Percentiles rank a stretch among this genome's conserved stretches.
Conservation (phyloP, 2,113 vertebrate species). For the Mungos mungo region DNA sequence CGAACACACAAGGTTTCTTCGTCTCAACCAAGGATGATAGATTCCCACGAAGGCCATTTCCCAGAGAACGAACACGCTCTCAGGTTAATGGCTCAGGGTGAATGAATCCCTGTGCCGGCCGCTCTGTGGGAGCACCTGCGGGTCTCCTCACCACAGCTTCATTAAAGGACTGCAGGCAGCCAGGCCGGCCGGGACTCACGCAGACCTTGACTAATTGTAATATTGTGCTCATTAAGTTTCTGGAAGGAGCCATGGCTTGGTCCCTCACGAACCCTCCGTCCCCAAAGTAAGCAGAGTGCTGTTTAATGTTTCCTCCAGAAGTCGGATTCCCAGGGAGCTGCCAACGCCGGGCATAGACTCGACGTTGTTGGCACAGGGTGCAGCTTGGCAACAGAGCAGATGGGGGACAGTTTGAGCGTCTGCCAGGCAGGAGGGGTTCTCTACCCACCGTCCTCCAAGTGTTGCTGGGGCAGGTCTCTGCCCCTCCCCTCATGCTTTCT, state of each 20-base stretch:
- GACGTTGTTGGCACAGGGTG: not conserved
- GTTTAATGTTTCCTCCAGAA: not conserved
- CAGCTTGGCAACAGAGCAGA: not conserved
- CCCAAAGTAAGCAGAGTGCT: not conserved
- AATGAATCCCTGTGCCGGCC: constrained; percentile 58
- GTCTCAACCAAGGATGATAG: not conserved
- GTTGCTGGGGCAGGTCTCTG: too few relatives aligned
- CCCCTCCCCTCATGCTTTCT: too few relatives aligned
- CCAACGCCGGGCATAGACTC: not conserved
- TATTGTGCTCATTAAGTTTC: constrained; percentile 44
- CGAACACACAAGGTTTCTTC: not conserved
- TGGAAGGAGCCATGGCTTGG: constrained; percentile 3
- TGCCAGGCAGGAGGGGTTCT: not conserved
- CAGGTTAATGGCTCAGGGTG: constrained; percentile 57
- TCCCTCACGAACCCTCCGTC: not conserved
- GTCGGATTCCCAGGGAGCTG: not conserved
- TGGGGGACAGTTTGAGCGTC: too few relatives aligned
- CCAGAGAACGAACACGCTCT: constrained; percentile 1
- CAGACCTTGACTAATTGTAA: constrained; percentile 16
- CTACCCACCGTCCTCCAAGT: accelerated
- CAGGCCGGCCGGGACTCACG: constrained; percentile 6
- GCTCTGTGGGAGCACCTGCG: constrained; percentile 8
- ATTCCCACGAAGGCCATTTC: not conserved
- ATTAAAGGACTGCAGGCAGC: constrained; percentile 44
- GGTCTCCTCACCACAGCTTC: constrained; percentile 36